Percentiles rank a stretch among this genome's conserved stretches.
phyloP scores from a whole-genome alignment of 2,888 invertebrate genomes.

The Chrysolina americana region DNA sequence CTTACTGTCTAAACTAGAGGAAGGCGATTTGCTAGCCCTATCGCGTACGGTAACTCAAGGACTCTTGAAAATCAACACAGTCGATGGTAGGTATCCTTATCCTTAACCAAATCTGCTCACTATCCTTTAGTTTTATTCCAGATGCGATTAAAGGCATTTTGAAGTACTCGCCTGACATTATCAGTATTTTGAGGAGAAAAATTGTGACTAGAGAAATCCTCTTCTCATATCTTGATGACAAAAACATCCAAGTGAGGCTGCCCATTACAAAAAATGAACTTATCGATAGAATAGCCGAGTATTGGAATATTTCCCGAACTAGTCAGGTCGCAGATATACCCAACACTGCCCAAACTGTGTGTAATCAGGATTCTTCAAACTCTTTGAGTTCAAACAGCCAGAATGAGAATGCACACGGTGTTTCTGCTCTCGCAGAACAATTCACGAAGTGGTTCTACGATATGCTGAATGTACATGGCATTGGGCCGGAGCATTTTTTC shows the following conservation, averaged over 20 bases:
- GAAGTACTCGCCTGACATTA: slow-evolving; percentile 69
- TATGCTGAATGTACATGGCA: slow-evolving; percentile 67
- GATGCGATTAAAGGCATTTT: slow-evolving; percentile 72
- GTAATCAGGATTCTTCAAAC: slow-evolving; percentile 21
- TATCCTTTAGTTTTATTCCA: slow-evolving; percentile 59
- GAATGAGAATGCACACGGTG: slow-evolving; percentile 44
- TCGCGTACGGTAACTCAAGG: slow-evolving; percentile 64
- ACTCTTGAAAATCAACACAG: slow-evolving; percentile 58
- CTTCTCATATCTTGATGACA: slow-evolving; percentile 72
- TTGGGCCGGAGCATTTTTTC: slow-evolving; percentile 74
- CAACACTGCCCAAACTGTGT: slow-evolving; percentile 20
- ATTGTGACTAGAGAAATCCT: slow-evolving; percentile 72
- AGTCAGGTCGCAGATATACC: not conserved
- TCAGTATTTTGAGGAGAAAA: slow-evolving; percentile 71
- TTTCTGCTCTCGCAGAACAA: slow-evolving; percentile 71
- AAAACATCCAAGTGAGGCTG: slow-evolving; percentile 67
- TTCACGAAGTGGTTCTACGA: slow-evolving; percentile 75
- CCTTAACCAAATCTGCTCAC: too few species aligned
- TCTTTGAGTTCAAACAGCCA: slow-evolving; percentile 28
- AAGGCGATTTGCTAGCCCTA: slow-evolving; percentile 59
- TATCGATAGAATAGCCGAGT: slow-evolving; percentile 68
- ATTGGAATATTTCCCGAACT: slow-evolving; percentile 65
- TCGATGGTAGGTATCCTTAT: slow-evolving; percentile 57
- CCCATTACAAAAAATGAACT: slow-evolving; percentile 72
- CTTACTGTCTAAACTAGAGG: slow-evolving; percentile 55